Percentiles rank a stretch among this genome's conserved stretches.
Conservation (phyloP, 1,140 invertebrate species). For the Elymnias hypermnestra region DNA sequence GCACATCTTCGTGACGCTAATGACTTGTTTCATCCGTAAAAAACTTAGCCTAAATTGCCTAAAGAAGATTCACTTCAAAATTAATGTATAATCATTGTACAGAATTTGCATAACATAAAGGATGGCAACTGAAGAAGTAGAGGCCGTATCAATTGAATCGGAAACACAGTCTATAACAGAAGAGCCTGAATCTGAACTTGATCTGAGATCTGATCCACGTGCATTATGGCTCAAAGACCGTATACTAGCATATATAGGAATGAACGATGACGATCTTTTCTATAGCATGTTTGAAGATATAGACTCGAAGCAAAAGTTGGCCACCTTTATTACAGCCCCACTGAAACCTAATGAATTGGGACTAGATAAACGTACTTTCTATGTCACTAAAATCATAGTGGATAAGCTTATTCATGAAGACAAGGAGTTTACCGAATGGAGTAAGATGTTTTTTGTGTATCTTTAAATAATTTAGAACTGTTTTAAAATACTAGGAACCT, state of each 20-base stretch:
- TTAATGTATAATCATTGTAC: too few relatives aligned
- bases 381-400: constrained; percentile 55
- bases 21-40: too few relatives aligned
- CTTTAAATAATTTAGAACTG: too few relatives aligned
- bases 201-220: constrained; percentile 43
- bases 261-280: constrained; percentile 57
- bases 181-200: constrained; percentile 26
- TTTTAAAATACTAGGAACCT: too few relatives aligned
- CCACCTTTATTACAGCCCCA: constrained; percentile 37
- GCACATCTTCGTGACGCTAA: too few relatives aligned
- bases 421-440: constrained; percentile 67
- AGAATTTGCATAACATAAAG: neutral
- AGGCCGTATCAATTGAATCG: constrained; percentile 7
- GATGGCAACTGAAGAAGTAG: constrained; percentile 1
- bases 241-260: constrained; percentile 44
- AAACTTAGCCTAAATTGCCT: too few relatives aligned
- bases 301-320: constrained; percentile 36
- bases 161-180: constrained; percentile 12
- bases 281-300: constrained; percentile 52
- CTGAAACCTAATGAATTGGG: constrained; percentile 41
- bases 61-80: too few relatives aligned
- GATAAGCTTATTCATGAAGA: constrained; percentile 68
- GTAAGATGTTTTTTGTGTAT: constrained; percentile 46
- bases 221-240: constrained; percentile 56
- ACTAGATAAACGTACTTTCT: constrained; percentile 53